These are phyloP conservation scores for Leptopilina boulardi DNA, from an alignment of 1,140 invertebrate species.

Conservation along the genomic window DNA sequence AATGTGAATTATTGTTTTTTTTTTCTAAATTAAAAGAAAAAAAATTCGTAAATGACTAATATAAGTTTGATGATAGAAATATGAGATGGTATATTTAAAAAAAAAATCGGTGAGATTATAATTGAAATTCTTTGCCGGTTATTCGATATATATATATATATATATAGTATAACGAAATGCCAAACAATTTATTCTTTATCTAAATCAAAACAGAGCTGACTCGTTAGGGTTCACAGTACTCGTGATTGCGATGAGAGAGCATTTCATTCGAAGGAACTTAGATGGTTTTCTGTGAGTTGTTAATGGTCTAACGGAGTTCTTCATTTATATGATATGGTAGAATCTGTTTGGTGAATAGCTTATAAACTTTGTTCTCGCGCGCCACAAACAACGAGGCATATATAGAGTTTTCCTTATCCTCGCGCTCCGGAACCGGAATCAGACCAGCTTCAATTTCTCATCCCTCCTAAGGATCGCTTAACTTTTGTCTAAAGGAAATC, in stretches of 20 bases:
- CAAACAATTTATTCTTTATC: conserved; percentile 60
- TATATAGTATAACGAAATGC: conserved; percentile 47
- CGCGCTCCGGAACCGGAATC: conserved; percentile 33
- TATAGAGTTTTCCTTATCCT: conserved; percentile 25
- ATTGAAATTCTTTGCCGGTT: conserved; percentile 32
- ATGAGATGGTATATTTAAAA: neutral
- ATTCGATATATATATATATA: conserved; percentile 43
- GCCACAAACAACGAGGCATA: conserved; percentile 18
- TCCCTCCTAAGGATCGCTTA: conserved; percentile 19
- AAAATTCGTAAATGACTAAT: no score
- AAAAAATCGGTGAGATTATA: neutral
- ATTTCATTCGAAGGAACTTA: conserved; percentile 58
- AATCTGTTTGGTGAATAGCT: conserved; percentile 35
- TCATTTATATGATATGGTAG: no score
- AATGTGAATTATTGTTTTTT: no score
- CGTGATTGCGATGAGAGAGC: no score
- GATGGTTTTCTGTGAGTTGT: conserved; percentile 60
- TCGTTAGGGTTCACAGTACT: conserved; percentile 40
- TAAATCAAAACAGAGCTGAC: conserved; percentile 50
- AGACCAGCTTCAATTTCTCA: neutral
- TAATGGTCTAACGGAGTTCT: conserved; percentile 41
- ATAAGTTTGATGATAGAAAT: neutral
- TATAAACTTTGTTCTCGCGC: conserved; percentile 33
- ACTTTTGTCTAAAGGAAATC: conserved; percentile 36
- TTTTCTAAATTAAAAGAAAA: conserved; percentile 15